Percentiles rank a stretch among this genome's conserved stretches.
phyloP scores from a whole-genome alignment of 1,140 invertebrate genomes.

The Hylaeus volcanicus region DNA sequence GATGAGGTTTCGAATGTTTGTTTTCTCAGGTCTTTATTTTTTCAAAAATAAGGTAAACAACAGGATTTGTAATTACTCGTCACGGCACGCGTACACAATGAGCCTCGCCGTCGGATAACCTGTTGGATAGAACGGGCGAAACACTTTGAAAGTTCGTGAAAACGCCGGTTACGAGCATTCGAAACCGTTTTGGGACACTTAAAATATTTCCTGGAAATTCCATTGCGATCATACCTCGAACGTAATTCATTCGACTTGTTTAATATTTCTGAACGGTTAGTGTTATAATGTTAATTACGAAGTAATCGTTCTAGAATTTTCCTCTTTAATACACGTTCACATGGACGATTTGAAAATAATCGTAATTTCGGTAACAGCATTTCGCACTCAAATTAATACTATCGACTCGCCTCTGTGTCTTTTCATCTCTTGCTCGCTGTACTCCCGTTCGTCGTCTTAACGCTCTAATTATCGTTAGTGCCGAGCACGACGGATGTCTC shows the following conservation, averaged over 20 bases:
- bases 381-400: conserved; percentile 33
- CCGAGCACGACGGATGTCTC: conserved; percentile 72
- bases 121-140: conserved; percentile 52
- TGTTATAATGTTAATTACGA: no score
- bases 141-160: conserved; percentile 49
- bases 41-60: not conserved
- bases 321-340: not conserved
- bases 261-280: no score
- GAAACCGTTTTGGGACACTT: conserved; percentile 26
- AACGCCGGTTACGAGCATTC: conserved; percentile 36
- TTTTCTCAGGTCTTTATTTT: not conserved
- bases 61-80: conserved; percentile 15
- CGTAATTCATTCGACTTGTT: conserved; percentile 32
- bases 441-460: conserved; percentile 69
- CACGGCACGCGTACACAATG: conserved; percentile 4
- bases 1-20: no score
- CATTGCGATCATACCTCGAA: not conserved
- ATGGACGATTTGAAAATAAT: not conserved
- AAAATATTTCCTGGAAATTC: conserved; percentile 17
- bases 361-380: not conserved
- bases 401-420: conserved; percentile 18
- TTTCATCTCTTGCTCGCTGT: conserved; percentile 31
- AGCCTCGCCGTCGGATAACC: conserved; percentile 15
- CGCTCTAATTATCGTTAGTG: conserved; percentile 77
- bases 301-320: no score